phyloP scores from a whole-genome alignment of 35 echinoderm and acorn worm species.

The Heliocidaris tuberculata region DNA sequence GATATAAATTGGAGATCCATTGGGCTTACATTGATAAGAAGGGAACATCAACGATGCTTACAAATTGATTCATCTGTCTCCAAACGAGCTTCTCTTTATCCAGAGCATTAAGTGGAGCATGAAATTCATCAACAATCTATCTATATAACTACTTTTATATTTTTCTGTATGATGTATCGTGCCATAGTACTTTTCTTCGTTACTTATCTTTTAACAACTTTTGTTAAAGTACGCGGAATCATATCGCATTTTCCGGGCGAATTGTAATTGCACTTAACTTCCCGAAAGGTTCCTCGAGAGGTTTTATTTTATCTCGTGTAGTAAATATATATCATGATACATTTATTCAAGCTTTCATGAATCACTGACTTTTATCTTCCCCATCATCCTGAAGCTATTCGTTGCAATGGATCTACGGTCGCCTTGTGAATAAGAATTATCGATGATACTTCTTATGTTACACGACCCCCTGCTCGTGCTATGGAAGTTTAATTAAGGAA shows the following conservation, averaged over 20 bases:
- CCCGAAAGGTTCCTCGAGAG: background rate
- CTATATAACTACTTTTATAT: too few relatives aligned
- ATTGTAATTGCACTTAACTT: background rate
- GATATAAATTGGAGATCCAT: too few relatives aligned
- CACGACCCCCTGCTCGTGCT: background rate
- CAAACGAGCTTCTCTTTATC: too few relatives aligned
- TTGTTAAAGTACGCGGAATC: too few relatives aligned
- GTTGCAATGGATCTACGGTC: background rate
- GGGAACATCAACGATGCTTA: too few relatives aligned
- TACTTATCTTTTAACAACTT: too few relatives aligned
- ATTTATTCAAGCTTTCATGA: background rate
- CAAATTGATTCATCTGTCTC: too few relatives aligned
- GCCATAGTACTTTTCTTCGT: background rate
- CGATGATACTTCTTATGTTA: constrained; percentile 3
- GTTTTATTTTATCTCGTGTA: background rate
- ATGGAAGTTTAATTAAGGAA: background rate
- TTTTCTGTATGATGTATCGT: too few relatives aligned
- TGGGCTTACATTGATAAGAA: too few relatives aligned
- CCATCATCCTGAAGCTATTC: background rate
- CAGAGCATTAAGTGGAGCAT: background rate
- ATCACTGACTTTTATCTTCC: background rate
- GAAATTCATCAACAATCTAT: background rate
- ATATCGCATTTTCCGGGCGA: background rate
- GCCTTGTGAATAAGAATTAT: background rate
- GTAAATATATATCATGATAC: background rate